Evolutionary conservation across 2,797 vertebrate species (phyloP), one percentile per base, ranked within the genome.

Genomic region (Mus minutoides): DNA sequence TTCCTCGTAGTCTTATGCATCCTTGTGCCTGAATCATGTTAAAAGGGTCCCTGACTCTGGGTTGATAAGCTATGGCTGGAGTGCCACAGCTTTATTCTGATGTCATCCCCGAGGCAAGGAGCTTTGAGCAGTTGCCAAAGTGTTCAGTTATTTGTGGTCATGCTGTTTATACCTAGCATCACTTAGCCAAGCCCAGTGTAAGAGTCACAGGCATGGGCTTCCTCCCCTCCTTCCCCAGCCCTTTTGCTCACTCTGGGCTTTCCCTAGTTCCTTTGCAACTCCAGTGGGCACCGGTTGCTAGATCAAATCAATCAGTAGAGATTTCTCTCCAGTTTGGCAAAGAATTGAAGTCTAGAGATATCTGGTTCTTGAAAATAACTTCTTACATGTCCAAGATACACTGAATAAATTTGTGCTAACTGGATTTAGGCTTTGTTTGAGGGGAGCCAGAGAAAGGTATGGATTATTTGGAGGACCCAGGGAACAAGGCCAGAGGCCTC

Each of bases 291-390:
- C 56, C n/a, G 60, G n/a, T 29, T 16, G 88, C 40, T n/a, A 79
- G 78, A 46, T 88, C 58, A 71, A 6, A 76, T 79, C 37, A 58
- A 7, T 24, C 3, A 22, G 26, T 1, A 54, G 60, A 80, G 67
- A 85, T 0, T 3, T 69, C 76, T 93, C 8, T 64, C 7, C 37
- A 54, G 29, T 56, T 58, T 75, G 43, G 37, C 49, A 10, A n/a
- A 69, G 67, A 69, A 17, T n/a, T 69, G 67, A 69, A 24, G 79
- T 80, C 6, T 11, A 93, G 58, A 78, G 43, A 94, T 34, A 31
- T 49, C 56, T 90, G 75, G 8, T 52, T 96, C 52, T 91, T 76
- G 69, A 80, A 91, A 91, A 83, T 46, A 87, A 76, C n/a, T 54
- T 84, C 43, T 0, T 12, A 87, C 22, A 7, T 26, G n/a, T 84